Base-by-base conservation (phyloP, 2,888 invertebrate species). In the Pycnomerus fuliginosus region DNA sequence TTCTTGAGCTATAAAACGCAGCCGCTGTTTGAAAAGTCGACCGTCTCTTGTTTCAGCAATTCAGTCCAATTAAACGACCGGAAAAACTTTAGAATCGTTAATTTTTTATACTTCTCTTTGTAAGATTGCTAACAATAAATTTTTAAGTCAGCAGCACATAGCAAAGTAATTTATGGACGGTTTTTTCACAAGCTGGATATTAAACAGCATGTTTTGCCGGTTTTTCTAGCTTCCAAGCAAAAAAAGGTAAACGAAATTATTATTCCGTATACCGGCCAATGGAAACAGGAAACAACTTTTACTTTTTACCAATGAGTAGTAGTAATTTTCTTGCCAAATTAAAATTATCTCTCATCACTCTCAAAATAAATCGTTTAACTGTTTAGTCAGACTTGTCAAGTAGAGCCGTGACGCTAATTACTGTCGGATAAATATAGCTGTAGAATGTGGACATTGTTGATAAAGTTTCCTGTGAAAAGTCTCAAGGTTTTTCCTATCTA, bases 1-100 rank as follows among this genome's bases (percentile, higher is more conserved):
- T 44, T 20, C 27, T 22, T 46, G 40, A 40, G 64, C 67, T 53
- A 68, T 70, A 70, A 70, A 70, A 68, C 58, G 68, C 70, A 70
- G 69, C 68, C 67, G 60, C 57, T 4, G 5, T 25, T 7, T 25
- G 10, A 12, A 20, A 59, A 59, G 52, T 51, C 54, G 50, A 49
- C 57, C 50, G 50, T 58, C 62, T 57, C 60, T 60, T 59, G 61
- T 68, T 68, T 64, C 60, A 57, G 67, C 67, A 58, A 67, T 68
- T 69, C 68, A 60, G 66, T 69, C 66, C 69, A 70, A 70, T 70
- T 70, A 70, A 70, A 70, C 67, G 67, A 63, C 65, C 67, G 68
- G 68, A 69, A 70, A 70, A 70, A 69, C 67, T 67, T 65, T 55
- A 54, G 60, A 67, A 69, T 68, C 69, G 69, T 68, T 70, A 69